Base-by-base conservation (phyloP, 2,888 invertebrate genomes). In the Drosophila mimica region DNA sequence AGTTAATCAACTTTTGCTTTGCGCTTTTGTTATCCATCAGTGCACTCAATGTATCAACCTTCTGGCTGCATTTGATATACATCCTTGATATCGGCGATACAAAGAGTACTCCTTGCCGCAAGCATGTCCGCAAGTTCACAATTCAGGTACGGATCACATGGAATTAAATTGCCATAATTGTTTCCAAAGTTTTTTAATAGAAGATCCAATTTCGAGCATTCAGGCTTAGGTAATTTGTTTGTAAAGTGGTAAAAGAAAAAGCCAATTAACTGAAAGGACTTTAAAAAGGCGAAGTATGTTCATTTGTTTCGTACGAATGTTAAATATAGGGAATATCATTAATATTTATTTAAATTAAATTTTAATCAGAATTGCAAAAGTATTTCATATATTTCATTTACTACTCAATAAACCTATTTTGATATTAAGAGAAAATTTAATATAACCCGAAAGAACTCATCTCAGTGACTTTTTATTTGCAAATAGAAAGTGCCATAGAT, bases 1-100 rank as follows among this genome's bases (percentile, higher is more conserved):
- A 78, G 66, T 71, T 89, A 87, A 89, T 85, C 88, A 89, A 81
- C 76, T 87, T 81, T 70, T 51, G 63, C 60, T 65, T 71, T 61
- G 60, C 31, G 53, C 70, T 51, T 67, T 66, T 74, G 51, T 52
- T 49, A 36, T 40, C 48, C 48, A 59, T 64, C 74, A 40, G 43
- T 34, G 34, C 34, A 36, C 38, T 43, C 53, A 49, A 58, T 57
- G 57, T 54, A 67, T 54, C 51, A 67, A 15, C 40, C 31, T 33
- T 17, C 20, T 40, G n/a, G n/a, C 7, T 58, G 43, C 28, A 28
- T 52, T 69, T 61, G 54, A 49, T 61, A 66, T 31, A 48, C 49
- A 52, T 57, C 34, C 38, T 43, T 77, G 63, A 51, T 40, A 43
- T 8, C 8, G n/a, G n/a, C 4, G 9, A 31, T 20, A 3, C 49